Evolutionary conservation across 2,113 vertebrate species (phyloP).

Genomic region (Callithrix jacchus): DNA sequence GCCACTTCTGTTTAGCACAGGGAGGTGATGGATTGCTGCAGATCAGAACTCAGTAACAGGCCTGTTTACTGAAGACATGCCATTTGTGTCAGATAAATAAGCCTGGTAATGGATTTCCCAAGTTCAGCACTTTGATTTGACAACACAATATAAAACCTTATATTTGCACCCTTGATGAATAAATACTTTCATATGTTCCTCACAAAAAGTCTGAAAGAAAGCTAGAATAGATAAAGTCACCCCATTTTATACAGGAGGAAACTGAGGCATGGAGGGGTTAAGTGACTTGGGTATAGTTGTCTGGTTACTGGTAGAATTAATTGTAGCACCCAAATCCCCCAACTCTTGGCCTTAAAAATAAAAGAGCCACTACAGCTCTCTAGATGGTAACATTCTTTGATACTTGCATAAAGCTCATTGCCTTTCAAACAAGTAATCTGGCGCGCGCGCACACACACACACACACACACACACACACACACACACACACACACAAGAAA

Average conservation of each 20-base stretch:
- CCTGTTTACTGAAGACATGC: background rate
- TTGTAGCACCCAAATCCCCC: background rate
- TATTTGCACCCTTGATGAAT: background rate
- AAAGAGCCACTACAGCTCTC: background rate
- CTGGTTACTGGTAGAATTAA: background rate
- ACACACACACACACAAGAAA: background rate
- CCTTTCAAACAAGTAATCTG: background rate
- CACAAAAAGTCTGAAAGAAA: background rate
- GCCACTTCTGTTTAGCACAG: background rate
- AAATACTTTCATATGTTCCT: background rate
- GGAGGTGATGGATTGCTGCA: background rate
- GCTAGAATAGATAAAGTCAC: background rate
- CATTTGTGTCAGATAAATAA: background rate
- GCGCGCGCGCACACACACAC: rapidly evolving
- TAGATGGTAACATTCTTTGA: background rate
- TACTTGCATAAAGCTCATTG: background rate
- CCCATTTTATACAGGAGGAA: background rate
- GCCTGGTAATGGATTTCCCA: background rate
- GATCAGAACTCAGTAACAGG: background rate
- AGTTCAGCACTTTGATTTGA: background rate
- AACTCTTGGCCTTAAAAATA: background rate
- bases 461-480: background rate
- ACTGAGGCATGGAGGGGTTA: background rate
- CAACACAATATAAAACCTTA: background rate
- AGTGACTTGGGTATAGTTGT: background rate